Evolutionary conservation across 2,888 invertebrate genomes (phyloP), one percentile per base, ranked within the genome.

Genomic region (Drosophila prolongata): DNA sequence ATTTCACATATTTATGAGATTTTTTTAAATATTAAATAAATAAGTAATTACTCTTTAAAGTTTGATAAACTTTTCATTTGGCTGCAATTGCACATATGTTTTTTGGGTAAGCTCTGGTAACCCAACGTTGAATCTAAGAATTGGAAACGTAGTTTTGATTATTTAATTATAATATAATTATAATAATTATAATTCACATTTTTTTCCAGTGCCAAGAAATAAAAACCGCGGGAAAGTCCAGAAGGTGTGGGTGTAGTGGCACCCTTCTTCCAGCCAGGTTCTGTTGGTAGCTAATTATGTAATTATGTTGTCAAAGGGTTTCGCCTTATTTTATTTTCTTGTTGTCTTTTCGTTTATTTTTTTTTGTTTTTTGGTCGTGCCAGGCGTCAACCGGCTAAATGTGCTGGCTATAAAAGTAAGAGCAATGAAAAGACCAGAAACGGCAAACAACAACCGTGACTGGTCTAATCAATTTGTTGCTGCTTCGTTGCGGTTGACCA

Each of bases 231-330:
- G 59, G 16, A 58, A 34, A 14, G 3, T 11, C 9, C 14, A 27
- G 13, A 27, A 35, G 27, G 14, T 13, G 35, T 14, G 68, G 62
- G 71, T 64, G 55, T 46, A 16, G 42, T 34, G 35, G 50, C 30
- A 16, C 40, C 24, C 38, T 44, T 46, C n/a, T 38, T 40, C 38
- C 24, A 56, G 14, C 53, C 57, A 30, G 37, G 40, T 30, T 49
- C 44, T 64, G 68, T 75, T 76, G 77, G 85, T 86, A 84, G 82
- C 85, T 89, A 90, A 90, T 90, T 90, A 90, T 89, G 89, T 78
- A 89, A 90, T 90, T 90, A 90, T 81, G 76, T 76, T 90, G 90
- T 90, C 90, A 90, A 76, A 76, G 75, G 47, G 76, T 67, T 60
- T 57, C 65, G 69, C 66, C 44, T 52, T 61, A 47, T 40, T 59